Evolutionary conservation across 2,888 invertebrate species (phyloP).

Genomic region (Actias luna): DNA sequence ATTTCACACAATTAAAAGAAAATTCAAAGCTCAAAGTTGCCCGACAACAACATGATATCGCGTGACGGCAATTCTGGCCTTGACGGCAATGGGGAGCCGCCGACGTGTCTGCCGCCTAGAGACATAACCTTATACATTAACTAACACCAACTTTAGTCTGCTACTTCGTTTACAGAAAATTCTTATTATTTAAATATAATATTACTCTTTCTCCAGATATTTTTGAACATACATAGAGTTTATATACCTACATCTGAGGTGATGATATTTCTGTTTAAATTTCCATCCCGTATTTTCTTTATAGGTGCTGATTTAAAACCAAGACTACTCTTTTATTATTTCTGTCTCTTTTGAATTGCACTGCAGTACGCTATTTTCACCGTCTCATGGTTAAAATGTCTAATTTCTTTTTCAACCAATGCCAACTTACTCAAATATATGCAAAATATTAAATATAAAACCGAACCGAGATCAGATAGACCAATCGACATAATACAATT

Average conservation of each 20-base stretch:
- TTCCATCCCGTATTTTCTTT: no score
- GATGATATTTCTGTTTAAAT: no score
- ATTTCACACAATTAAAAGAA: background rate
- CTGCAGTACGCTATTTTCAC: no score
- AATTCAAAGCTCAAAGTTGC: background rate
- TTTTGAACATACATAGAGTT: no score
- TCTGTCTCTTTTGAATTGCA: no score
- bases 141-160: background rate
- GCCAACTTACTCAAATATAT: background rate
- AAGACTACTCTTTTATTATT: no score
- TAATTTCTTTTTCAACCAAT: background rate
- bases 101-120: conserved; percentile 17
- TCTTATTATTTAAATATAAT: background rate
- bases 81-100: conserved; percentile 14
- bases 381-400: no score
- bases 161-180: background rate
- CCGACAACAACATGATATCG: conserved; percentile 3
- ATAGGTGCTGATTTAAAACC: no score
- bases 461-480: background rate
- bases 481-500: background rate
- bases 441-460: background rate
- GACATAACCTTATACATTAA: background rate
- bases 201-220: no score
- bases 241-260: no score
- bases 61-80: conserved; percentile 15